Evolutionary conservation across 2,888 invertebrate species (phyloP), one percentile per base, ranked within the genome.

Genomic region (Epirrita christyi): DNA sequence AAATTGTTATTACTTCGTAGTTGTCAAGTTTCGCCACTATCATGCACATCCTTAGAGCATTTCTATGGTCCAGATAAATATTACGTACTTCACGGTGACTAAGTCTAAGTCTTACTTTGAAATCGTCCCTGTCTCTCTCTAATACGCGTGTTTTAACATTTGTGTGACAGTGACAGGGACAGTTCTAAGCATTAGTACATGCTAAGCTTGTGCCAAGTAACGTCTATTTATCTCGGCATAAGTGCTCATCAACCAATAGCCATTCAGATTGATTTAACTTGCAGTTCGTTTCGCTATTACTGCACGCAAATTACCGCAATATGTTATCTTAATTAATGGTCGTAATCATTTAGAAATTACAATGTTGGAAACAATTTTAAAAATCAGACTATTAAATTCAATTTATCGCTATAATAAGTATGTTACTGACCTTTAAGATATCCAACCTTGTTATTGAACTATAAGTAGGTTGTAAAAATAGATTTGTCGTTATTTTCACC

Each of bases 401-500:
- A 54, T 61, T 56, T 48, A 51, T 52, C 2, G 13, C 41, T 14
- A 13, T 10, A 62, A 53, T 53, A 44, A 45, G 14, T 48, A 44
- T 41, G 38, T 21, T 11, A 44, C 42, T 56, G 21, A 27, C 27
- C 45, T 40, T 11, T 34, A 28, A 55, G 53, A 55, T 59, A 50
- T 59, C 48, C 48, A 59, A 61, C 61, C 53, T 61, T 52, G 66
- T 65, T 66, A 59, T 67, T 56, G 37, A 34, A 9, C 1, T 0
- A 32, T 2, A 32, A 9, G 32, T 61, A 68, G 66, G 67, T 71
- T 66, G 49, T 59, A 43, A 56, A 60, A 59, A 67, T 71, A 65
- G 57, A 43, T 34, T 54, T 51, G 56, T 66, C 56, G 55, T 66
- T 55, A 58, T 49, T 48, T 52, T 51, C 62, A 61, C 64, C 58